Percentiles rank a stretch among this genome's conserved stretches.
Conservation (phyloP, 2,797 vertebrate species). For the Cynodonichthys magdalenae region DNA sequence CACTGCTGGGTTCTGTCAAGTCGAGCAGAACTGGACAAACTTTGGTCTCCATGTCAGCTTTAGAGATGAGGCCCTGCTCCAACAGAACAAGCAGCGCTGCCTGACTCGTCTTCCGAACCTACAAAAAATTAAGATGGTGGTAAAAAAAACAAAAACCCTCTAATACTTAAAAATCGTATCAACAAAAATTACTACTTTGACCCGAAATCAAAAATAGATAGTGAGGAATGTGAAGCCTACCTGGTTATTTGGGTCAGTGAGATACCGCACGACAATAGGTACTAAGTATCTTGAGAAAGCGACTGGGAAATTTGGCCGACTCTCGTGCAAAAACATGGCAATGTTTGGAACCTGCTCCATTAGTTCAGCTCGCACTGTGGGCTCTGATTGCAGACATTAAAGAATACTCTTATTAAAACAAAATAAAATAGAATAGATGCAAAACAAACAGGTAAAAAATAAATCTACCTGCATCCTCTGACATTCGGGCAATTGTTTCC, state of each 20-base stretch:
- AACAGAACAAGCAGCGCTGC: constrained; percentile 89
- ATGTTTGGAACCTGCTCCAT: constrained; percentile 93
- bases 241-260: constrained; percentile 92
- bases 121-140: not conserved
- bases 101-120: constrained; percentile 94
- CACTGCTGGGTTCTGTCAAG: constrained; percentile 87
- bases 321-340: constrained; percentile 90
- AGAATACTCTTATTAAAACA: constrained; percentile 3
- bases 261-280: constrained; percentile 87
- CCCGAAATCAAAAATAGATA: not conserved
- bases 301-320: constrained; percentile 85
- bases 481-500: constrained; percentile 89
- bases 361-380: constrained; percentile 89
- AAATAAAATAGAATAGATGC: not conserved
- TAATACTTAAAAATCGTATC: not conserved
- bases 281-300: constrained; percentile 89
- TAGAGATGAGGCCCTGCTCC: constrained; percentile 89
- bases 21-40: constrained; percentile 90
- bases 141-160: not conserved
- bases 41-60: constrained; percentile 88
- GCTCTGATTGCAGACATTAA: constrained; percentile 78
- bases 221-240: constrained; percentile 59
- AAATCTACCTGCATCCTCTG: constrained; percentile 90
- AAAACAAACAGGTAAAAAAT: constrained; percentile 22
- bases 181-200: not conserved